Evolutionary conservation across 53 echinoderm and acorn worm genomes (phyloP).

Genomic region (Mesocentrotus franciscanus): DNA sequence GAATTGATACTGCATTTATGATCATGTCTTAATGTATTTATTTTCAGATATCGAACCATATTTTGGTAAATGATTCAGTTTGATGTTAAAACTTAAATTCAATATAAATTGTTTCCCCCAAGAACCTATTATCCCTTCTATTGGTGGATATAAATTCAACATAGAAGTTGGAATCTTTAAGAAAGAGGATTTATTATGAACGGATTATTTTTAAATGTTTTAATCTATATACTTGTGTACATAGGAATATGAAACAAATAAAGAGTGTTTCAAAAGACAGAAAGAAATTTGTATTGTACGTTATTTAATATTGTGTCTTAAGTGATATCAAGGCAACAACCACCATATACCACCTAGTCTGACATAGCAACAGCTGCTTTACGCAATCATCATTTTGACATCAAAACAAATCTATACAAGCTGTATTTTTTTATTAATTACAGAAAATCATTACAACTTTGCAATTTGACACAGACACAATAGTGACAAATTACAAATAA

Average conservation of each 20-base stretch:
- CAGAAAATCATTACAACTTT: too few relatives aligned
- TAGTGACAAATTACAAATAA: too few relatives aligned
- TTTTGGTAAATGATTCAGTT: not conserved
- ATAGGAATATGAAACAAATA: conserved; percentile 11
- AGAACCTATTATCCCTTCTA: not conserved
- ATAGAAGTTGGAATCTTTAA: not conserved
- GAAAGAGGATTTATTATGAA: not conserved
- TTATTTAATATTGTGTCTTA: not conserved
- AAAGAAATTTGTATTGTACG: not conserved
- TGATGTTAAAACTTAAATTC: not conserved
- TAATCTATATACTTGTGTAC: conserved; percentile 32
- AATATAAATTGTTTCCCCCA: not conserved
- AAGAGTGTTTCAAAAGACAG: conserved; percentile 28
- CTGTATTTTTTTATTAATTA: too few relatives aligned
- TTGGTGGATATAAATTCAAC: not conserved
- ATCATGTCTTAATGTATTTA: conserved; percentile 37
- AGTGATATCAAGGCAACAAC: not conserved
- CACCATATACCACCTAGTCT: too few relatives aligned
- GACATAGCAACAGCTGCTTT: too few relatives aligned
- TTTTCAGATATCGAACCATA: not conserved
- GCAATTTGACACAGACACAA: too few relatives aligned
- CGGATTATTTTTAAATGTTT: not conserved
- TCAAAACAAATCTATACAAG: too few relatives aligned
- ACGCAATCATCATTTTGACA: too few relatives aligned
- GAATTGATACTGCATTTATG: not conserved